Evolutionary conservation across 2,888 invertebrate genomes (phyloP), one percentile per base, ranked within the genome.

Genomic region (Melitaea athalia): DNA sequence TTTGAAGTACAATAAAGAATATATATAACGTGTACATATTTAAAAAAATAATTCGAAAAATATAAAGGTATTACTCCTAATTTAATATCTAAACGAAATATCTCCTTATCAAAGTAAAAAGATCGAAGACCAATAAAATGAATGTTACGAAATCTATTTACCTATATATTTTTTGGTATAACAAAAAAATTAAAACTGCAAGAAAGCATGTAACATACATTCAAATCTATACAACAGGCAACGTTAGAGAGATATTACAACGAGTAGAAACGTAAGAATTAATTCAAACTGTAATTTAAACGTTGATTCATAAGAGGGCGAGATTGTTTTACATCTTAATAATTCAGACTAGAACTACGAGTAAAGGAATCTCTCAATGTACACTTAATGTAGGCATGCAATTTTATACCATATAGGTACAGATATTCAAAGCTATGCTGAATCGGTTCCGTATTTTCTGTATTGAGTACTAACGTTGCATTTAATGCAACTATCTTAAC

Each of bases 401-500:
- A 67, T 67, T 64, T 61, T 67, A 70, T 67, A 57, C 67, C 67
- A 64, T 67, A 67, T 64, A n/a, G n/a, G n/a, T n/a, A 64, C 49
- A 63, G 50, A 67, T 64, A 64, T 69, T 69, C 67, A 55, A 72
- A 69, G 71, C 62, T 47, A 43, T n/a, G 47, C 59, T 64, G 53
- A 50, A 60, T 62, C 15, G 59, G 43, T 50, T 67, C 14, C 12
- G 6, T 10, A 50, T 61, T 64, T 49, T 62, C 61, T 52, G 64
- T 59, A 72, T 69, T 71, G 59, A 67, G 53, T 61, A 47, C 47
- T 62, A 67, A 61, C 65, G 55, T 50, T 42, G 38, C 63, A 55
- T 64, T 66, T 68, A 64, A 71, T 71, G 68, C 49, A 49, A 53
- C 71, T 67, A 72, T 65, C 67, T 52, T 69, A 72, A 67, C 69